These are phyloP conservation scores for Penaeus vannamei DNA, from an alignment of 1,140 invertebrate genomes.

Conservation along the genomic window DNA sequence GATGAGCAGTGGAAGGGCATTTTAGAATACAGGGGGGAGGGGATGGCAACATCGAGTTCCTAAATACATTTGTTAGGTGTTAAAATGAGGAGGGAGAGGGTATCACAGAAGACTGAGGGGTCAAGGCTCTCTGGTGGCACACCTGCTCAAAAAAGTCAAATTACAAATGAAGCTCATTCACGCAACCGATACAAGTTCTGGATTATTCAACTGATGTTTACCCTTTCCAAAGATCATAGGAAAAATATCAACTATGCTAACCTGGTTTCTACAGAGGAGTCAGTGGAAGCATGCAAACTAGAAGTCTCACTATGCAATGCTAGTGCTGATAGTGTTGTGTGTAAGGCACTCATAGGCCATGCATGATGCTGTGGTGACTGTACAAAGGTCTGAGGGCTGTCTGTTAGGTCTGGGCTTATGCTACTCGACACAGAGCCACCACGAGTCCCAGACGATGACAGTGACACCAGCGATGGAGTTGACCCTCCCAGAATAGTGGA, in stretches of 20 bases:
- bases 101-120: too few relatives aligned
- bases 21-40: too few relatives aligned
- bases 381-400: constrained; percentile 1
- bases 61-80: too few relatives aligned
- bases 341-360: constrained; percentile 29
- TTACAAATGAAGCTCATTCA: too few relatives aligned
- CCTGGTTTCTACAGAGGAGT: constrained; percentile 40
- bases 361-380: not conserved
- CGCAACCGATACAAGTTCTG: too few relatives aligned
- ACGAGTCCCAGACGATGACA: constrained; percentile 33
- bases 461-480: constrained; percentile 25
- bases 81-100: too few relatives aligned
- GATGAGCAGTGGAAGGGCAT: too few relatives aligned
- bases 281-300: constrained; percentile 43
- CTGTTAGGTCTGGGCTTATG: not conserved
- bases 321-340: constrained; percentile 30
- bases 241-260: constrained; percentile 40
- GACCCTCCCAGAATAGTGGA: constrained; percentile 46
- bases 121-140: too few relatives aligned
- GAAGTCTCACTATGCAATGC: constrained; percentile 37
- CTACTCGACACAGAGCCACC: constrained; percentile 44
- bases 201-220: not conserved
- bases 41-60: too few relatives aligned
- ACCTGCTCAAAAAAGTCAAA: too few relatives aligned
- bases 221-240: not conserved